phyloP scores from a whole-genome alignment of 2,113 vertebrate genomes.

The Tupaia chinensis region DNA sequence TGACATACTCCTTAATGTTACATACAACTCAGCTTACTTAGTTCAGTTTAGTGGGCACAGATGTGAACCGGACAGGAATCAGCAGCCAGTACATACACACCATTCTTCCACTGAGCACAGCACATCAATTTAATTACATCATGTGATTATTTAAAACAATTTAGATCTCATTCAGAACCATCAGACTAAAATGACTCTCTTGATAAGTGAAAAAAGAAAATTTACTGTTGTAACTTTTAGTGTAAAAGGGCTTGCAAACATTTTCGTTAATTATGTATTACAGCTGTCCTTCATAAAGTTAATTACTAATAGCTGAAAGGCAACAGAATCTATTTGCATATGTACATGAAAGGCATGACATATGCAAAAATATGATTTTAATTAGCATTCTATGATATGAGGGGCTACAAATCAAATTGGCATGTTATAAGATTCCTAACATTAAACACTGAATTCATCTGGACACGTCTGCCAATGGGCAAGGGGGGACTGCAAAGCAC shows the following conservation, averaged over 20 bases:
- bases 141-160: conserved; percentile 80
- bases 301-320: conserved; percentile 99
- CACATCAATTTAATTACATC: conserved; percentile 78
- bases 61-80: conserved; percentile 68
- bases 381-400: conserved; percentile 97
- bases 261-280: conserved; percentile 99
- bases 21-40: conserved; percentile 68
- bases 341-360: conserved; percentile 96
- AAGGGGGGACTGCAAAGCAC: conserved; percentile 74
- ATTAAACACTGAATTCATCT: conserved; percentile 92
- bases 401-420: conserved; percentile 97
- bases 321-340: conserved; percentile 96
- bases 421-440: conserved; percentile 96
- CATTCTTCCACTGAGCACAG: conserved; percentile 55
- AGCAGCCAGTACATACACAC: background rate
- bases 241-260: conserved; percentile 96
- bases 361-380: conserved; percentile 99
- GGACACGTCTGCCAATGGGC: conserved; percentile 89
- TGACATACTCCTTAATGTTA: conserved; percentile 58
- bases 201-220: conserved; percentile 83
- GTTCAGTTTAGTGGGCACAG: conserved; percentile 59
- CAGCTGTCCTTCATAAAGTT: conserved; percentile 99
- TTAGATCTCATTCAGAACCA: conserved; percentile 82
- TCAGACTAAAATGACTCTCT: conserved; percentile 83
- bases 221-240: conserved; percentile 90